Percentiles rank a stretch among this genome's conserved stretches.
Evolutionary conservation across 1,140 invertebrate genomes (phyloP).

Genomic region (Hetaerina americana): DNA sequence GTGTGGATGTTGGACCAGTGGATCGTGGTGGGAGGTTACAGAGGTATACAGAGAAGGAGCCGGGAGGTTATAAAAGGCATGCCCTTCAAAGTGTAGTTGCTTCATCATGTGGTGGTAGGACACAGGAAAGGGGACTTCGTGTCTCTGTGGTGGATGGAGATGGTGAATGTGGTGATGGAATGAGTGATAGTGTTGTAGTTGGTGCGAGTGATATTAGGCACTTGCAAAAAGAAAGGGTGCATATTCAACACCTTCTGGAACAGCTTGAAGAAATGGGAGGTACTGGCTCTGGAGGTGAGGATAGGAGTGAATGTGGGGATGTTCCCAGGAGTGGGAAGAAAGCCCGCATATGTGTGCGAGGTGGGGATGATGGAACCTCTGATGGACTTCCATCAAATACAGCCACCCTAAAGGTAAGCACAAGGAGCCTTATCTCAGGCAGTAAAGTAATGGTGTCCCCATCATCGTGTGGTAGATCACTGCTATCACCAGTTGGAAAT

Average conservation of each 20-base stretch:
- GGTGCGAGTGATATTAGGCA: slow-evolving; percentile 42
- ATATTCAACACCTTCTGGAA: slow-evolving; percentile 38
- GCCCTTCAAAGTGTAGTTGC: slow-evolving; percentile 27
- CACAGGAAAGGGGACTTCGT: slow-evolving; percentile 18
- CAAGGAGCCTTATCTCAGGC: background rate
- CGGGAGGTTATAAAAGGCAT: slow-evolving; percentile 17
- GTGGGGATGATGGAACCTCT: background rate
- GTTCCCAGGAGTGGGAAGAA: background rate
- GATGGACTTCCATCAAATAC: background rate
- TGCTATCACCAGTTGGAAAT: background rate
- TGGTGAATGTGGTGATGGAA: background rate
- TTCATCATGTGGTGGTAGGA: background rate
- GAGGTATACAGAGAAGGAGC: background rate
- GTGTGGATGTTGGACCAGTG: background rate
- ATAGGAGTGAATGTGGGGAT: background rate
- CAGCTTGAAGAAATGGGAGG: slow-evolving; percentile 46
- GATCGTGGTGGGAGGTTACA: background rate
- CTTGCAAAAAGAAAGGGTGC: slow-evolving; percentile 54
- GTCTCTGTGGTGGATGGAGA: slow-evolving; percentile 1
- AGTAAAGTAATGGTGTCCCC: background rate
- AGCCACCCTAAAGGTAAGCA: background rate
- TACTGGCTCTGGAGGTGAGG: background rate
- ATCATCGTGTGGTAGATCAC: background rate
- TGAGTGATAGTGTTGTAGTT: background rate
- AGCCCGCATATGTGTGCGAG: background rate